phyloP scores from a whole-genome alignment of 2,113 vertebrate genomes.

The Ceratotherium simum region DNA sequence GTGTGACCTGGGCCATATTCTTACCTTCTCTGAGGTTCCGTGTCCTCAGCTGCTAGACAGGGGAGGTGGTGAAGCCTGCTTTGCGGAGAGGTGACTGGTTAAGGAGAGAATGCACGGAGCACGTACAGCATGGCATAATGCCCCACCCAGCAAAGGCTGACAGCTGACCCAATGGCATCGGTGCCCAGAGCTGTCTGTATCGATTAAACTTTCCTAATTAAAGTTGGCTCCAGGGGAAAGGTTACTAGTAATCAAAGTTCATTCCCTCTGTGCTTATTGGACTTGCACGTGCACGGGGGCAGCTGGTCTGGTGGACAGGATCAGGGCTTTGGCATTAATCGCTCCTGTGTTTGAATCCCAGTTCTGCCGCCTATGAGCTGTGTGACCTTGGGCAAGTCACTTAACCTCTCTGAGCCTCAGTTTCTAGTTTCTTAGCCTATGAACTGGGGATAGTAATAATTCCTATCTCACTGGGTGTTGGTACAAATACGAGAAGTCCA shows the following conservation, averaged over 20 bases:
- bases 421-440: not conserved
- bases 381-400: not conserved
- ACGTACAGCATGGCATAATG: accelerated
- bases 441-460: not conserved
- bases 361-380: not conserved
- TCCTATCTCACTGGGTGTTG: too few species aligned
- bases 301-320: not conserved
- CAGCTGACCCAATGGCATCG: not conserved
- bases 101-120: too few species aligned
- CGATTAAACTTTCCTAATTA: not conserved
- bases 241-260: not conserved
- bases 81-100: too few species aligned
- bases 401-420: not conserved
- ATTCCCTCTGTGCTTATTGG: not conserved
- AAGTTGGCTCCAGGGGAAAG: not conserved
- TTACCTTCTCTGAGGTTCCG: not conserved
- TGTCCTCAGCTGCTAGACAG: not conserved
- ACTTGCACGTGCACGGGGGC: not conserved
- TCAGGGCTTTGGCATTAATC: not conserved
- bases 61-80: too few species aligned
- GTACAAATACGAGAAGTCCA: not conserved
- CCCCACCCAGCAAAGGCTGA: accelerated
- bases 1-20: not conserved
- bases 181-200: not conserved
- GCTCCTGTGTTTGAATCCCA: not conserved